These are phyloP conservation scores for Panthera leo DNA, from an alignment of 2,113 vertebrate genomes.

Conservation along the genomic window DNA sequence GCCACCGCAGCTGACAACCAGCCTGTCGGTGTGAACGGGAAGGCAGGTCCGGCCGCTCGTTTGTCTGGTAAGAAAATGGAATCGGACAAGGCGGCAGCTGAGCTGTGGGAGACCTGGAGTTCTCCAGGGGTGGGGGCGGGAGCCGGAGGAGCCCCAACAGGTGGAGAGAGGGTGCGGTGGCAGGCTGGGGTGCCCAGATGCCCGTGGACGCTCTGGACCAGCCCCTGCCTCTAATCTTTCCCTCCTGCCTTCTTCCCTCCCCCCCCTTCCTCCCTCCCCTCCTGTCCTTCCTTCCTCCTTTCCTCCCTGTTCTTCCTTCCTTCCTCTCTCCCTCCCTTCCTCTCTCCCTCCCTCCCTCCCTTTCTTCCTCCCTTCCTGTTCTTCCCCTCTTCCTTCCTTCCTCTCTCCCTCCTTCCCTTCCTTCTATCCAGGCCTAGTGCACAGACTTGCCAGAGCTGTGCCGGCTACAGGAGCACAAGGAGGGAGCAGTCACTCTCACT, in stretches of 20 bases:
- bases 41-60: conserved; percentile 36
- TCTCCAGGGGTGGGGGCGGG: neutral
- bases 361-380: neutral
- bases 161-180: neutral
- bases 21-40: conserved; percentile 25
- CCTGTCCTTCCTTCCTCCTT: neutral
- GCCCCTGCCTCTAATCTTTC: neutral
- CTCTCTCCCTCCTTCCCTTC: too few species aligned
- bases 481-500: neutral
- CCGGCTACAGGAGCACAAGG: neutral
- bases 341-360: neutral
- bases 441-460: neutral
- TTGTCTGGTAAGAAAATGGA: conserved; percentile 54
- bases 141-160: neutral
- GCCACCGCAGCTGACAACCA: conserved; percentile 67
- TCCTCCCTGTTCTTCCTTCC: neutral
- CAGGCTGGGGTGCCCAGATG: too few species aligned
- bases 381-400: neutral
- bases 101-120: neutral
- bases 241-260: neutral
- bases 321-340: neutral
- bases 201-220: neutral
- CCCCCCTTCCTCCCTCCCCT: neutral
- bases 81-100: conserved; percentile 49
- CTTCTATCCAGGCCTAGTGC: neutral